Percentiles rank a stretch among this genome's conserved stretches.
Evolutionary conservation across 2,888 invertebrate species (phyloP).

Genomic region (Clanis bilineata): DNA sequence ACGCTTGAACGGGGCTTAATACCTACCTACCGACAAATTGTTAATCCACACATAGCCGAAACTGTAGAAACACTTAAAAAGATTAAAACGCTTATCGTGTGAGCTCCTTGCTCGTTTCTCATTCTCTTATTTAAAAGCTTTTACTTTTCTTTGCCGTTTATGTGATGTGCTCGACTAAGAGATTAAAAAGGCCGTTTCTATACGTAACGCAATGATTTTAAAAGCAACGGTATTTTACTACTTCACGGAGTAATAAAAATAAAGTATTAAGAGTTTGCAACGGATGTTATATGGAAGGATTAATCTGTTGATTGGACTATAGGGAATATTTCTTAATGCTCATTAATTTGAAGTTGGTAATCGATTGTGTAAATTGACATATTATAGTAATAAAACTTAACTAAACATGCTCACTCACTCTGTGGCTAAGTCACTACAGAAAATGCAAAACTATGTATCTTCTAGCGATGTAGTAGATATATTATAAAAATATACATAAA

Average conservation of each 20-base stretch:
- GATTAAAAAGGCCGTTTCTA: conserved; percentile 51
- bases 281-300: not conserved
- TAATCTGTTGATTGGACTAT: not conserved
- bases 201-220: conserved; percentile 18
- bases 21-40: conserved; percentile 6
- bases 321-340: not conserved
- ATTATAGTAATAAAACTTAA: too few relatives aligned
- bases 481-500: too few relatives aligned
- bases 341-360: not conserved
- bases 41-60: conserved; percentile 22
- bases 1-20: not conserved
- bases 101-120: conserved; percentile 70
- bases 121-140: conserved; percentile 69
- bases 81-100: conserved; percentile 76
- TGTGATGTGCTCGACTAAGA: conserved; percentile 60
- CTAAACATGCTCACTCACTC: too few relatives aligned
- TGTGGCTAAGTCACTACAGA: too few relatives aligned
- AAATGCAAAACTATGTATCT: too few relatives aligned
- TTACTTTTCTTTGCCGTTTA: conserved; percentile 66
- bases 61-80: conserved; percentile 64
- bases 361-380: too few relatives aligned
- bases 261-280: not conserved
- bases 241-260: conserved; percentile 9
- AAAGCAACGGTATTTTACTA: conserved; percentile 18
- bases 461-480: too few relatives aligned